phyloP scores from a whole-genome alignment of 2,888 invertebrate species.

The Ectemnius cavifrons region DNA sequence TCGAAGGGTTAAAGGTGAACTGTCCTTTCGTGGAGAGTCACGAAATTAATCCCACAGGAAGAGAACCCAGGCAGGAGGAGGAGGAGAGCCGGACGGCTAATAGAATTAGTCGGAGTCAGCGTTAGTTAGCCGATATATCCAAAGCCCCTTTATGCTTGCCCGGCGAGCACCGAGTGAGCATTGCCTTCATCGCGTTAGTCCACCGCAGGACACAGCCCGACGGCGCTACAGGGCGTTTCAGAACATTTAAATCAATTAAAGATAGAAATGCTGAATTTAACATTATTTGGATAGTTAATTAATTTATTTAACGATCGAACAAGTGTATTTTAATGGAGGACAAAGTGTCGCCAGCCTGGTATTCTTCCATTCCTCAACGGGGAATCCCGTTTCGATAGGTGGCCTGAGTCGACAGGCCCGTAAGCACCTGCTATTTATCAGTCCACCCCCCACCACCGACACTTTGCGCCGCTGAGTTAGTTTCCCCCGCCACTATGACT shows the following conservation, averaged over 20 bases:
- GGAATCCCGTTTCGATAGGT: constrained; percentile 61
- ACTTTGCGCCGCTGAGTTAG: too few relatives aligned
- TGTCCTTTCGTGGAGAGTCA: constrained; percentile 12
- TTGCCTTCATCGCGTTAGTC: background rate
- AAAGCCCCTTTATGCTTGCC: constrained; percentile 21
- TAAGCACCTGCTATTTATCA: constrained; percentile 70
- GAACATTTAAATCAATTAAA: too few relatives aligned
- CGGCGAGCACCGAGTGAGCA: constrained; percentile 13
- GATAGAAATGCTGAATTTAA: too few relatives aligned
- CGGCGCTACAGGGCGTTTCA: background rate
- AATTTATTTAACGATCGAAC: too few relatives aligned
- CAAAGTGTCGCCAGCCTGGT: too few relatives aligned
- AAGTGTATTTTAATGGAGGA: too few relatives aligned
- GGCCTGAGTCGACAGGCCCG: constrained; percentile 59
- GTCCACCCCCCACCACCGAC: constrained; percentile 26
- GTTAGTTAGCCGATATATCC: constrained; percentile 45
- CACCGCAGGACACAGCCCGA: background rate
- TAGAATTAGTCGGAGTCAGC: constrained; percentile 57
- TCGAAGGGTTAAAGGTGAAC: too few relatives aligned
- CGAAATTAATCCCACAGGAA: constrained; percentile 58
- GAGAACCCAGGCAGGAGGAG: constrained; percentile 25
- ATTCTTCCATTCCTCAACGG: constrained; percentile 25
- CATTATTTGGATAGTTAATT: too few relatives aligned
- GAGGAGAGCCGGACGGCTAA: constrained; percentile 36
- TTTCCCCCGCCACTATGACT: constrained; percentile 20